Conservation (phyloP, 2,113 vertebrate genomes). For the Fulmarus glacialis region DNA sequence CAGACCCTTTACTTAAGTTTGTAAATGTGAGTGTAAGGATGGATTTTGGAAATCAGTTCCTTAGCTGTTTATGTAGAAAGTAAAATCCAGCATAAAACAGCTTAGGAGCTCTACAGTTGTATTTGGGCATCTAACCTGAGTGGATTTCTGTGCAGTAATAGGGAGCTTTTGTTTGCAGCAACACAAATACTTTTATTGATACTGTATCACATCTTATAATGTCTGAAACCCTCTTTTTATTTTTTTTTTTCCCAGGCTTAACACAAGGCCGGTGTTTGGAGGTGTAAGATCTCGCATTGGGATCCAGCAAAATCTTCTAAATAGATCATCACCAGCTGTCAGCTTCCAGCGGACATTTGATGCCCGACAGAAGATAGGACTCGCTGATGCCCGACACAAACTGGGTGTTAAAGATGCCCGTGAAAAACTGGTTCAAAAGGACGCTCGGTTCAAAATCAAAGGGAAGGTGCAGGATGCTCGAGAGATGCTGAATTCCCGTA, state of each 20-base stretch:
- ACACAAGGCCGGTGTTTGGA: constrained; percentile 69
- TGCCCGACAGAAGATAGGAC: constrained; percentile 93
- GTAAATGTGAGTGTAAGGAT: background rate
- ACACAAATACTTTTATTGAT: background rate
- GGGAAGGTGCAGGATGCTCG: constrained; percentile 91
- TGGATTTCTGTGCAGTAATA: background rate
- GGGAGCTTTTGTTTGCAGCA: background rate
- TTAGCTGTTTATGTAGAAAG: background rate
- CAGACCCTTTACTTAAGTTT: background rate
- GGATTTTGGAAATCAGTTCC: background rate
- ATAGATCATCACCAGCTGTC: constrained; percentile 42
- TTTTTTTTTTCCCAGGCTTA: constrained; percentile 46
- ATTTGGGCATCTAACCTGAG: background rate
- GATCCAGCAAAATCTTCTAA: constrained; percentile 69
- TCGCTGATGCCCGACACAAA: constrained; percentile 86
- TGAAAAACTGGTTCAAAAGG: constrained; percentile 91
- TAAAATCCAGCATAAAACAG: background rate
- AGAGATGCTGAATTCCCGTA: constrained; percentile 94
- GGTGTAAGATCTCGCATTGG: constrained; percentile 76
- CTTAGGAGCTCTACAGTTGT: background rate
- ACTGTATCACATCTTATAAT: background rate
- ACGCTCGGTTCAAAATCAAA: constrained; percentile 92
- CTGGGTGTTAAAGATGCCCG: constrained; percentile 92
- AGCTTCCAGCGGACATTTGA: constrained; percentile 84
- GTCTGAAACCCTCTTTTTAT: background rate